Evolutionary conservation across 2,888 invertebrate species (phyloP), one percentile per base, ranked within the genome.

Genomic region (Dasysyrphus albostriatus): DNA sequence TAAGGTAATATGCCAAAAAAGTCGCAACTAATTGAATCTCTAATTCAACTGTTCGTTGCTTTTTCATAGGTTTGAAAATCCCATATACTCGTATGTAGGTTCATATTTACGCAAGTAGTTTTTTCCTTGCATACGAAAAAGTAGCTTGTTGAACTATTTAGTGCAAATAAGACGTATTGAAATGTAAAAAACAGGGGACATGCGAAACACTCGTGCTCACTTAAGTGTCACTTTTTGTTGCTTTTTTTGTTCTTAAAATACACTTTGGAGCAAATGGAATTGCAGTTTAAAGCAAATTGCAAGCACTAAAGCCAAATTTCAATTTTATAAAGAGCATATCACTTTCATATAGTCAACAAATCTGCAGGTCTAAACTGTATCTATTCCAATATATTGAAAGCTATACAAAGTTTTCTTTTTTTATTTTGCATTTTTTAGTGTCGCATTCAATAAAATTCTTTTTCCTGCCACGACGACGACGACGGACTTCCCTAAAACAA

Each of bases 381-480:
- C 24, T 24, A 24, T 24, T 24, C 24, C 24, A 24, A 37, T 9
- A 49, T 51, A 54, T 61, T 29, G 42, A 34, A 63, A 56, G 19
- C 51, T 61, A 16, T 61, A 54, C 32, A 59, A 12, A 4, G 32
- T 67, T 9, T n/a, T 49, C 32, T 73, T 54, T 44, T 56, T 34
- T 34, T 67, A 14, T 58, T 34, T 70, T 72, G 74, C 75, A 75
- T 58, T 75, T 16, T 42, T 29, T 37, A 65, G 44, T 75, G 65
- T 80, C 37, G 82, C 49, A 69, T 75, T 79, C 74, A 70, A 80
- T 80, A 58, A 58, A 75, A 75, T 80, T 75, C 80, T 70, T 72
- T 63, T 72, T 79, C 34, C 32, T 79, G 47, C 69, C 69, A 74
- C 37, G 9, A 59, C 59, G 12, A 61, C 12, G 19, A 39, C 59